Base-by-base conservation (phyloP, 2,888 invertebrate species). In the Biston betularia region DNA sequence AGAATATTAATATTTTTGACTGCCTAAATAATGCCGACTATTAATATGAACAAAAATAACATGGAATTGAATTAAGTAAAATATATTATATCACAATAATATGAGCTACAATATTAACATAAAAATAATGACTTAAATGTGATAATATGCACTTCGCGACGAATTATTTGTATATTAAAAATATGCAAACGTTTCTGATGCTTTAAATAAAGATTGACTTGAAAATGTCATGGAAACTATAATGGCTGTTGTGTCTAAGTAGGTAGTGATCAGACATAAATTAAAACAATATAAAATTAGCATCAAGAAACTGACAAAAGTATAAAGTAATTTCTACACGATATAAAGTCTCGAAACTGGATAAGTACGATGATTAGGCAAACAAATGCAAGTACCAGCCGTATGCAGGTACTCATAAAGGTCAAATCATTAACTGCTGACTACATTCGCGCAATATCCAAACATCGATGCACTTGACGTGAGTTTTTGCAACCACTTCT, bases 361-460 rank as follows among this genome's bases (percentile, higher is more conserved):
- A 15, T 12, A 65, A 46, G 12, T 62, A 50, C 12, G 35, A 65
- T 56, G 55, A 48, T 50, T 61, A 52, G 46, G 12, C 48, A 67
- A 58, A 55, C 58, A 54, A 34, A 52, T 57, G 57, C 60, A 60
- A 63, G 56, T 62, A 65, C 42, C 53, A 66, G 58, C 52, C 45
- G 56, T 59, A 71, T 50, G 34, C 49, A 50, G 34, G 71, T 48
- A 56, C 60, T 35, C 14, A 52, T 6, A 78, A 79, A 81, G 80
- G 80, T 77, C 72, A 76, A 66, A 76, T 61, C 66, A 70, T 71
- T 69, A 71, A 76, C 54, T 59, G 46, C 55, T 63, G 54, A 68
- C 49, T 50, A 55, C 63, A 63, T 63, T 59, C 52, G 59, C 67
- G 50, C 63, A 63, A 48, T 52, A 65, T 62, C 63, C 46, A 62